A percentile compares a stretch with the other conserved stretches of the same genome.
Conservation (phyloP, 2,797 vertebrate genomes). For the Fundulus diaphanus region DNA sequence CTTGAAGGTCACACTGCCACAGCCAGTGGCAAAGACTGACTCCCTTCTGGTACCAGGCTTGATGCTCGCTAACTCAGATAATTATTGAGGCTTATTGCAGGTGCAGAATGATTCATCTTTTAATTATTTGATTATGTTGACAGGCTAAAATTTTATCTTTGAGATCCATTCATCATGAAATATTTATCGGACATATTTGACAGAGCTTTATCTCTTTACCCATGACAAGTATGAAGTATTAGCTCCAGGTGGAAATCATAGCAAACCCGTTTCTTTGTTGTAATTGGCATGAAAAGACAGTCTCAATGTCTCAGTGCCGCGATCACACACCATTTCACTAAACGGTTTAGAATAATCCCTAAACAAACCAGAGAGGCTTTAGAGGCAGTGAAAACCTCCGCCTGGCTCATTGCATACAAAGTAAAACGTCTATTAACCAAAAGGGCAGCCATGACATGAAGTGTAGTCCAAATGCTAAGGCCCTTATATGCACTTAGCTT, state of each 20-base stretch:
- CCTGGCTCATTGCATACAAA: constrained; percentile 19
- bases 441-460: background rate
- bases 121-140: background rate
- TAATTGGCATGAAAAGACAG: constrained; percentile 39
- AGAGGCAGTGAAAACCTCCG: constrained; percentile 34
- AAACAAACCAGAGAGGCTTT: constrained; percentile 47
- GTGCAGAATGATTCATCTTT: background rate
- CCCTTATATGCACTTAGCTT: background rate
- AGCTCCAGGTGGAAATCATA: constrained; percentile 22
- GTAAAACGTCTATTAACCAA: constrained; percentile 15
- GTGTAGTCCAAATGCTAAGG: background rate
- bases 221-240: background rate
- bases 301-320: constrained; percentile 42
- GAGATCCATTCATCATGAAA: background rate
- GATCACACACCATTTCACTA: constrained; percentile 55
- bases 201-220: background rate
- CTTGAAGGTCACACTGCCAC: constrained; percentile 72
- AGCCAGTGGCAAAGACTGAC: constrained; percentile 40
- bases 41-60: constrained; percentile 40
- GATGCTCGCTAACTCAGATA: background rate
- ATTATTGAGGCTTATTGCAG: background rate
- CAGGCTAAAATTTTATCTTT: background rate
- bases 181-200: background rate
- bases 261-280: constrained; percentile 19
- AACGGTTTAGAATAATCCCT: constrained; percentile 53